A percentile compares a stretch with the other conserved stretches of the same genome.
Conservation (phyloP, 1,140 invertebrate species). For the Macrostomum lignano region DNA sequence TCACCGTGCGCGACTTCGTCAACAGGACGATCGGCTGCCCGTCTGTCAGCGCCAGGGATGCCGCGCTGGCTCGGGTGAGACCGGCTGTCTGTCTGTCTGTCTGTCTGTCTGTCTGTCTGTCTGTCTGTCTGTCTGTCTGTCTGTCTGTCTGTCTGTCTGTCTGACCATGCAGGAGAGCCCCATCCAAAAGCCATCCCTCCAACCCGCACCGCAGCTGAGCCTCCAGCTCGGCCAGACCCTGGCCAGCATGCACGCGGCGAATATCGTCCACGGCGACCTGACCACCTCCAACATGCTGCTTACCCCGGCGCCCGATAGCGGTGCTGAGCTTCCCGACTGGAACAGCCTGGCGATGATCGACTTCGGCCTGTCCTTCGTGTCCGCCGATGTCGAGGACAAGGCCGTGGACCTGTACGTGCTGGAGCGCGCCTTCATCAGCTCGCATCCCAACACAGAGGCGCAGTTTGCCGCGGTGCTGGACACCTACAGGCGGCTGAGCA, state of each 20-base stretch:
- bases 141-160: slow-evolving; percentile 6
- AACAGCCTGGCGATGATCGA: slow-evolving; percentile 44
- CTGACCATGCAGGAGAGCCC: slow-evolving; percentile 5
- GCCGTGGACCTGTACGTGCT: slow-evolving; percentile 79
- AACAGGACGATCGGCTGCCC: too few relatives aligned
- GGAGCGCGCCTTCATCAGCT: slow-evolving; percentile 63
- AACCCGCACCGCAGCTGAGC: too few relatives aligned
- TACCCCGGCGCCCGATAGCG: slow-evolving; percentile 8
- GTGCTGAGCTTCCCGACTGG: slow-evolving; percentile 8
- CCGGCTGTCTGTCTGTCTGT: slow-evolving; percentile 4
- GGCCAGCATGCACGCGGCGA: slow-evolving; percentile 47
- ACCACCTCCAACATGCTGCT: slow-evolving; percentile 69
- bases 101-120: slow-evolving; percentile 6
- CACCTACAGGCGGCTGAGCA: slow-evolving; percentile 32
- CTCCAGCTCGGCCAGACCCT: slow-evolving; percentile 45
- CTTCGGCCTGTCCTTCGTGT: slow-evolving; percentile 58
- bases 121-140: slow-evolving; percentile 6
- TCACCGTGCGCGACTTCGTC: slow-evolving; percentile 49
- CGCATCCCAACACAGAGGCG: slow-evolving; percentile 45
- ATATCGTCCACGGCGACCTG: slow-evolving; percentile 79
- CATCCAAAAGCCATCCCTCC: too few relatives aligned
- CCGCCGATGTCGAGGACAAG: slow-evolving; percentile 38
- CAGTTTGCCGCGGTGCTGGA: slow-evolving; percentile 45
- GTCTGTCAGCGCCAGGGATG: slow-evolving; percentile 9
- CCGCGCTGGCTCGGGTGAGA: slow-evolving; percentile 8